These are phyloP conservation scores for Oreotrochilus melanogaster DNA, from an alignment of 2,113 vertebrate genomes.

Conservation along the genomic window DNA sequence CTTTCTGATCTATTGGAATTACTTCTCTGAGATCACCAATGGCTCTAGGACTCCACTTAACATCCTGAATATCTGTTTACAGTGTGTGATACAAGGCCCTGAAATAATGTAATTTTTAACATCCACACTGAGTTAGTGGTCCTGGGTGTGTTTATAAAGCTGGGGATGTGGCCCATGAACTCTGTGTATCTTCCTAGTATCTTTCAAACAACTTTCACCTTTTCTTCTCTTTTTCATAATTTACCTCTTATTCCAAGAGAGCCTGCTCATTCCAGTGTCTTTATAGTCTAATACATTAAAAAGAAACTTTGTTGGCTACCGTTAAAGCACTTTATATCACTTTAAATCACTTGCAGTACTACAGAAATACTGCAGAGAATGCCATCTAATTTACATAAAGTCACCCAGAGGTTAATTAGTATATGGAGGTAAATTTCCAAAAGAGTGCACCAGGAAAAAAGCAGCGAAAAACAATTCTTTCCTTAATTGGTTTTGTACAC, in stretches of 20 bases:
- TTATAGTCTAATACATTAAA: not conserved
- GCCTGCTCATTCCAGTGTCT: not conserved
- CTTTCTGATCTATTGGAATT: not conserved
- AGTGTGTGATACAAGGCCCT: not conserved
- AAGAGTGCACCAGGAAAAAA: conserved; percentile 42
- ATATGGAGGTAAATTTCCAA: conserved; percentile 71
- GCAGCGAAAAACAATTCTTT: conserved; percentile 67
- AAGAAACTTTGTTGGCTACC: conserved; percentile 18
- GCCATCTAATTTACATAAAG: conserved; percentile 64
- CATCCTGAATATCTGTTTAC: not conserved
- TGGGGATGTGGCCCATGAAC: not conserved
- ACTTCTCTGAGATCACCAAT: not conserved
- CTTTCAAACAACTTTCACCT: not conserved
- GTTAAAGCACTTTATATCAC: conserved; percentile 37
- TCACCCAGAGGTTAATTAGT: conserved; percentile 70
- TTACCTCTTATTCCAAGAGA: not conserved
- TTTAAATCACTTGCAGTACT: conserved; percentile 18
- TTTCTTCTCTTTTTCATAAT: not conserved
- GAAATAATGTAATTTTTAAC: not conserved
- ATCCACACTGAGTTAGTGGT: not conserved
- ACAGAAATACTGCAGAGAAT: conserved; percentile 36
- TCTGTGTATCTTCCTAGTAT: not conserved
- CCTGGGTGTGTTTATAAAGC: not conserved
- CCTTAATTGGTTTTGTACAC: conserved; percentile 50
- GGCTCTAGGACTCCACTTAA: not conserved